Percentiles rank a stretch among this genome's conserved stretches.
Evolutionary conservation across 2,113 vertebrate species (phyloP).

Genomic region (Microtus richardsoni): DNA sequence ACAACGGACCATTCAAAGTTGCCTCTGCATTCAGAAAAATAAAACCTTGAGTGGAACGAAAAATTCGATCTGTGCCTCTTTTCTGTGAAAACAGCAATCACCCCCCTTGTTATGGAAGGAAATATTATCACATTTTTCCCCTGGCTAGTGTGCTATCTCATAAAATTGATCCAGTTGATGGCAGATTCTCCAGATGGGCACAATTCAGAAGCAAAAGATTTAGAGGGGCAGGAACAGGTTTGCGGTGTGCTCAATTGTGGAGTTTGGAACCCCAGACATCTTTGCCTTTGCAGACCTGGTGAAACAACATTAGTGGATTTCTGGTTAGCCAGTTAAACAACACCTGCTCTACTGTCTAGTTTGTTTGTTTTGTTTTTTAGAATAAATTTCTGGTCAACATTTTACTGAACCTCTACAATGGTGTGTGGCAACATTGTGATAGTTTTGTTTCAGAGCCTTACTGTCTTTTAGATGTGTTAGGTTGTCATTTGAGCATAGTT

Average conservation of each 20-base stretch:
- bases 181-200: background rate
- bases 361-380: background rate
- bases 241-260: background rate
- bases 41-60: background rate
- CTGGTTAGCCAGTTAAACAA: background rate
- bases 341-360: background rate
- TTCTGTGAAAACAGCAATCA: constrained; percentile 1
- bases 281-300: constrained; percentile 18
- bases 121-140: background rate
- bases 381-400: background rate
- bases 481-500: background rate
- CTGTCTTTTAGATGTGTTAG: background rate
- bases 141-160: background rate
- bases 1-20: background rate
- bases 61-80: constrained; percentile 23
- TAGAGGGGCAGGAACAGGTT: background rate
- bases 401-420: constrained; percentile 3
- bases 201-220: constrained; percentile 4
- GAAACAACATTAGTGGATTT: background rate
- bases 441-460: background rate
- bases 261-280: background rate
- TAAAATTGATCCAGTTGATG: constrained; percentile 6
- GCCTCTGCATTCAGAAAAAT: constrained; percentile 1
- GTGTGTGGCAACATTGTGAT: background rate
- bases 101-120: background rate